Conservation (phyloP, 2,797 vertebrate species). For the Pantherophis vulpinus region DNA sequence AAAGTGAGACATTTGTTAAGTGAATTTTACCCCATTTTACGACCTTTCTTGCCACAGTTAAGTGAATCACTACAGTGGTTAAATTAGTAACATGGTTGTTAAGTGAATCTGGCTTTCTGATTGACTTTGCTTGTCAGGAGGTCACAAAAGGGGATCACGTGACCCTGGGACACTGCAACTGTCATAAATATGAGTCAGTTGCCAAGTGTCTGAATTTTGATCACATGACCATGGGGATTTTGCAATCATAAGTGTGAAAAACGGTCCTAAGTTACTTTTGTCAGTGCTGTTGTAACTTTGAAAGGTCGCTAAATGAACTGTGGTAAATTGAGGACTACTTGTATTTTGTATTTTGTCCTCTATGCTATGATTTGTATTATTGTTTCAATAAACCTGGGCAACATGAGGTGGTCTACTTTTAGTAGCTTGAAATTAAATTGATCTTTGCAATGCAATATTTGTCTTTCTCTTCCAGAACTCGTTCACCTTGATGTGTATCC, state of each 20-base stretch:
- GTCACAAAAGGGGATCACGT: neutral
- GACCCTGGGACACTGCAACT: neutral
- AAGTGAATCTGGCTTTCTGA: neutral
- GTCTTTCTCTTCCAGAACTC: conserved; percentile 77
- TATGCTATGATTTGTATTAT: neutral
- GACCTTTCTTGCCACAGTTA: neutral
- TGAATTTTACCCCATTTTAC: neutral
- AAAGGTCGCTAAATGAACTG: neutral
- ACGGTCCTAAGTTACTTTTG: neutral
- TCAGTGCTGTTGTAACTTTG: neutral
- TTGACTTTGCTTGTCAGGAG: neutral
- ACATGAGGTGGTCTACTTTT: neutral
- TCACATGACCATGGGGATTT: neutral
- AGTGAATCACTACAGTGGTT: neutral
- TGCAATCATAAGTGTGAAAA: neutral
- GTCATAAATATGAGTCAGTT: neutral
- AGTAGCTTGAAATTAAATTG: neutral
- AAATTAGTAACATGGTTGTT: neutral
- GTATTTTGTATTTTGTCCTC: neutral
- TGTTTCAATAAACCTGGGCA: neutral
- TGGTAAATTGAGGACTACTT: neutral
- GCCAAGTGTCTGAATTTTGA: neutral
- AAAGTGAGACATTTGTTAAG: neutral
- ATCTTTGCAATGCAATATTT: neutral
- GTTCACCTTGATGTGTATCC: conserved; percentile 87